phyloP scores from a whole-genome alignment of 2,113 vertebrate genomes.

The Phocoena sinus region DNA sequence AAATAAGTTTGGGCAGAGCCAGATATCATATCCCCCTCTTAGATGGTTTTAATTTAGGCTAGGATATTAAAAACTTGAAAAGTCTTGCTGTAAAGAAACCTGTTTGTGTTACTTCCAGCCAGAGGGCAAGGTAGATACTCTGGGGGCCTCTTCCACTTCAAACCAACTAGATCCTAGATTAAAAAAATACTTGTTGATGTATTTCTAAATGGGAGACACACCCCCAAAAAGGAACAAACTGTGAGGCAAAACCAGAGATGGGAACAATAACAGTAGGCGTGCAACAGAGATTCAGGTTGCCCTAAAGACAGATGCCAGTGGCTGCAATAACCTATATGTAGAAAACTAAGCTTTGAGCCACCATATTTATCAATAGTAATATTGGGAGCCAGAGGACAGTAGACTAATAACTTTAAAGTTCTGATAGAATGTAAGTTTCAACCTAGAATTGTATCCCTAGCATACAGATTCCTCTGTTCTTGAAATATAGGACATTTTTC shows the following conservation, averaged over 20 bases:
- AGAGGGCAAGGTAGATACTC: background rate
- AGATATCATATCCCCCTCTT: background rate
- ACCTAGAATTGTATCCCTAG: background rate
- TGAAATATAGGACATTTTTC: conserved; percentile 1
- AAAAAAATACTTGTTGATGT: background rate
- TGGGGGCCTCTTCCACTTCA: background rate
- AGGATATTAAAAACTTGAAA: conserved; percentile 34
- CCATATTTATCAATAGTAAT: background rate
- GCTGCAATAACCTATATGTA: background rate
- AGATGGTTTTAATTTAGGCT: conserved; percentile 29
- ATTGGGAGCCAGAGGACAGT: background rate
- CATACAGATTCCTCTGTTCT: background rate
- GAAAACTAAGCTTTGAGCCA: background rate
- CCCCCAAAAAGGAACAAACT: background rate
- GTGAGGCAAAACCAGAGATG: background rate
- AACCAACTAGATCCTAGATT: background rate
- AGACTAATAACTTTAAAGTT: background rate
- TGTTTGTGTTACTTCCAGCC: conserved; percentile 11
- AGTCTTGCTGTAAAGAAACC: background rate
- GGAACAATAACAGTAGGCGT: background rate
- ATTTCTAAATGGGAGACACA: background rate
- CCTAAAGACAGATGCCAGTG: background rate
- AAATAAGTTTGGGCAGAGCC: background rate
- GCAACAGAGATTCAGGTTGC: background rate
- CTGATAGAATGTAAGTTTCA: conserved; percentile 12